phyloP scores from a whole-genome alignment of 2,888 invertebrate genomes.

The Pharmacophagus antenor region DNA sequence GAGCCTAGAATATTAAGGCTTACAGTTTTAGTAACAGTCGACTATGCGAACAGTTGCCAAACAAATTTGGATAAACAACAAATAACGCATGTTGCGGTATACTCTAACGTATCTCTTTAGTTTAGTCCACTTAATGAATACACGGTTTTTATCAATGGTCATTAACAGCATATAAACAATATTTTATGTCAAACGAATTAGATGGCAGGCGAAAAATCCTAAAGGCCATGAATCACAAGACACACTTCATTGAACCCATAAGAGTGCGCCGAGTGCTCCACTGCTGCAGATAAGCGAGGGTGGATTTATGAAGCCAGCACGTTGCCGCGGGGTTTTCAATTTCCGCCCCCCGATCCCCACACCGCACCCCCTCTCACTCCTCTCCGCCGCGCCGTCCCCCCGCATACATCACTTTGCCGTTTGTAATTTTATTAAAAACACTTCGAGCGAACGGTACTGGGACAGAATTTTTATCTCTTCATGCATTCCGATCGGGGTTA shows the following conservation, averaged over 20 bases:
- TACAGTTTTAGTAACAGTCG: no score
- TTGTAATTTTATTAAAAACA: conserved; percentile 77
- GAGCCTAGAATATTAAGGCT: no score
- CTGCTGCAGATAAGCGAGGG: conserved; percentile 55
- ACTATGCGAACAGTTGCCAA: no score
- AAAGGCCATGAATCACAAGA: conserved; percentile 47
- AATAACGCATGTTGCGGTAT: no score
- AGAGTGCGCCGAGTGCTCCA: conserved; percentile 47
- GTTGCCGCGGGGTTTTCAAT: conserved; percentile 64
- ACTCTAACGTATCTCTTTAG: not conserved
- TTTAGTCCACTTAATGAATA: no score
- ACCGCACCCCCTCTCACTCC: conserved; percentile 34
- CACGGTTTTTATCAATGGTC: no score
- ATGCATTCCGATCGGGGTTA: conserved; percentile 42
- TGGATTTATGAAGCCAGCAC: conserved; percentile 54
- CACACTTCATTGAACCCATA: conserved; percentile 58
- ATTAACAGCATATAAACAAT: conserved; percentile 7
- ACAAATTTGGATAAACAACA: no score
- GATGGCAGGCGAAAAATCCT: conserved; percentile 36
- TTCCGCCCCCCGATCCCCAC: conserved; percentile 55
- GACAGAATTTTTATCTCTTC: conserved; percentile 70
- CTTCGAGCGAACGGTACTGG: conserved; percentile 45
- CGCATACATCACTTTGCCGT: conserved; percentile 37
- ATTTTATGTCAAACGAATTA: conserved; percentile 22
- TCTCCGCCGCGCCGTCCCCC: conserved; percentile 36